Evolutionary conservation across 2,888 invertebrate species (phyloP), one percentile per base, ranked within the genome.

Genomic region (Merodon equestris): DNA sequence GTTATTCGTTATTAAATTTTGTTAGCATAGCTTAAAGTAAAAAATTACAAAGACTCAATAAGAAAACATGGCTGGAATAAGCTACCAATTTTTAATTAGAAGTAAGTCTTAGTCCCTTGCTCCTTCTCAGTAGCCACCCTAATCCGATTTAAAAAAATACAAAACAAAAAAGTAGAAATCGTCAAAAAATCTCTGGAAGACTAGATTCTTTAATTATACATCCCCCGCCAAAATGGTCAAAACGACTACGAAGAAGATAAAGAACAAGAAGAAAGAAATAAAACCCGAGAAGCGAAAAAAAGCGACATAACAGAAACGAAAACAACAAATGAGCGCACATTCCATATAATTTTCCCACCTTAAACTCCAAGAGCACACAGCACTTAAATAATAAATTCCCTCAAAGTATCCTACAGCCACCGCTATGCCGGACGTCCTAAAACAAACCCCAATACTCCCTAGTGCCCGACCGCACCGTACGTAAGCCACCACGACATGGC

Each of bases 331-430:
- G 79, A 64, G 79, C 63, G 73, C 58, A 79, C 74, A 74, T 74
- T 79, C 73, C 64, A 63, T 73, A 73, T 79, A 73, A 79, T 79
- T 79, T 79, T 79, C 64, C 79, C 79, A 79, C 68, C 79, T 79
- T 74, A 74, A 68, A 79, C 74, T 79, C 74, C 74, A 79, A 68
- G 68, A 79, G 79, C 74, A 34, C 73, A 73, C 61, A 27, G 27
- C 73, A 79, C 74, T 79, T 79, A 79, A 79, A 79, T 79, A 79
- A 79, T 64, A 79, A 79, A 79, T 79, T 73, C 79, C 70, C 79
- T 74, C 67, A 68, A 67, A 77, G 77, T 77, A 77, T 77, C 67
- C 60, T 53, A 54, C 64, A 53, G 45, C 72, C 72, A 53, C 50
- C 67, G 64, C 51, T 63, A 27, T 51, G 38, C 67, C 53, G 61